Evolutionary conservation across 2,113 vertebrate genomes (phyloP), one percentile per base, ranked within the genome.

Genomic region (Phocoena sinus): DNA sequence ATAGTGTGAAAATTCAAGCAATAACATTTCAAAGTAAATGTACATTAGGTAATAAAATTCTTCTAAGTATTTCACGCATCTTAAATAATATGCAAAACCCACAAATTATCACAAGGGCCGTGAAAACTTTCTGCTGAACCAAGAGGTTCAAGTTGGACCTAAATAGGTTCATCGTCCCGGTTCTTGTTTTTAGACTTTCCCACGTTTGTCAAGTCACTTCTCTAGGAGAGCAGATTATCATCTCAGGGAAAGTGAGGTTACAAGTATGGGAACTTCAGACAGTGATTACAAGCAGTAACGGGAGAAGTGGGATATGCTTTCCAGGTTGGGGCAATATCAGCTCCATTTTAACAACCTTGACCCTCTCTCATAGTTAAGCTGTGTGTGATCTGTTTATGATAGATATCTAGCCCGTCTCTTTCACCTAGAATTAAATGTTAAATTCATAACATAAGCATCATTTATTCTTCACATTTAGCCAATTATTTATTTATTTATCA

Each of bases 361-460:
- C 25, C 38, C 5, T 58, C 76, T 60, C 12, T 84, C 4, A 0
- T 31, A 44, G 9, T 23, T 63, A 47, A 14, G 21, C 41, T 5
- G 28, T 50, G 25, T 21, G 38, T 53, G 68, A 28, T n/a, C 50
- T 68, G 47, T 58, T 77, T 21, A 6, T 9, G 23, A 23, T 8
- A 28, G n/a, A 17, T 41, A 17, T 1, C 5, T 33, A 77, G 6
- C 71, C 63, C 36, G 20, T 31, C 8, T 73, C 71, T 89, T 56
- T 81, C 79, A 41, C 36, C 31, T 80, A 67, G 84, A 71, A 86
- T 76, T 26, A 15, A 79, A 76, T 44, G 56, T 67, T 83, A 79
- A 76, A 76, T 80, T 80, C 41, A 88, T 28, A 73, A 36, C 9
- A 26, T 73, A 53, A 50, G 17, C 3, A 38, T 71, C 23, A 28